A percentile compares a stretch with the other conserved stretches of the same genome.
Conservation (phyloP, 2,888 invertebrate genomes). For the Nomada fucata region DNA sequence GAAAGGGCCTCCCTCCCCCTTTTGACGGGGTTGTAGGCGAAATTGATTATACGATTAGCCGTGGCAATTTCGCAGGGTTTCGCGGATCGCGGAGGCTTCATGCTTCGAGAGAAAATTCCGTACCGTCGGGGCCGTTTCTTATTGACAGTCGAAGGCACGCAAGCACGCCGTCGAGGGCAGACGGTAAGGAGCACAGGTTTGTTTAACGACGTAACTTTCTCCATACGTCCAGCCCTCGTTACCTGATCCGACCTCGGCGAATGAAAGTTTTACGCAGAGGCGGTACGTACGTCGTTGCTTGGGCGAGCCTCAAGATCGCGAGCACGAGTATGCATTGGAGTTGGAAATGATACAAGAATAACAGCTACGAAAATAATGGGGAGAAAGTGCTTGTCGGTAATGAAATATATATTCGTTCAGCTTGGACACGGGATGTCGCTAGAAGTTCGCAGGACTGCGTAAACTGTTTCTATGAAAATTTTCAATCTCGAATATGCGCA, state of each 20-base stretch:
- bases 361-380: too few species aligned
- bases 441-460: too few species aligned
- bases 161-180: conserved; percentile 34
- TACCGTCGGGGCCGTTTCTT: conserved; percentile 36
- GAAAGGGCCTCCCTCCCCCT: background rate
- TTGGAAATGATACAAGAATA: too few species aligned
- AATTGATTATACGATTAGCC: conserved; percentile 49
- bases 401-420: too few species aligned
- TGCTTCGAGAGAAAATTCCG: conserved; percentile 42
- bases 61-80: conserved; percentile 33
- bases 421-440: too few species aligned
- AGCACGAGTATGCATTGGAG: background rate
- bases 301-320: background rate
- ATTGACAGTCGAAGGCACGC: conserved; percentile 61
- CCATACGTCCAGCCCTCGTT: conserved; percentile 51
- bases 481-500: background rate
- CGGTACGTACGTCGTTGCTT: background rate
- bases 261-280: conserved; percentile 32
- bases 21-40: conserved; percentile 12
- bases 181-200: conserved; percentile 34
- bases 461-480: background rate
- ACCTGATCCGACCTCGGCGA: conserved; percentile 42
- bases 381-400: too few species aligned
- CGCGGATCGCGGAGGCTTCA: conserved; percentile 21
- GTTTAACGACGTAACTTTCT: conserved; percentile 57